Evolutionary conservation across 2,888 invertebrate genomes (phyloP).

Genomic region (Zygaena filipendulae): DNA sequence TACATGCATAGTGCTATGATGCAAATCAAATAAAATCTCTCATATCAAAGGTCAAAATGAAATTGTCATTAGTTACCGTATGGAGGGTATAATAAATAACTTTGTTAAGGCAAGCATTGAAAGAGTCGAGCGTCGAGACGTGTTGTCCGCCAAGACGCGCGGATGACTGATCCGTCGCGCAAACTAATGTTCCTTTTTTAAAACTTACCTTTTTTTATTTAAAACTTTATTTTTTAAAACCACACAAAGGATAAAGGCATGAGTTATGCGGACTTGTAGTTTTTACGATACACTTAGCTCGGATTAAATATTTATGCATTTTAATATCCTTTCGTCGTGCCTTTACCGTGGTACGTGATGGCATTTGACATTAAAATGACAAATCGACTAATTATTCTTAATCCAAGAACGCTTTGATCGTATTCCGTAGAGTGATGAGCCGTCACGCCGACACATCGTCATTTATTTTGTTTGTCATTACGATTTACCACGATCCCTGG

Average conservation of each 20-base stretch:
- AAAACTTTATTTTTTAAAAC: slow-evolving; percentile 47
- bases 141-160: slow-evolving; percentile 42
- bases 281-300: slow-evolving; percentile 56
- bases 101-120: slow-evolving; percentile 32
- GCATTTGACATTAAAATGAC: slow-evolving; percentile 69
- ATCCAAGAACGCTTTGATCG: slow-evolving; percentile 58
- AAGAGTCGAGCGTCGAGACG: slow-evolving; percentile 38
- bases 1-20: no score
- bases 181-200: slow-evolving; percentile 59
- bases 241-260: slow-evolving; percentile 57
- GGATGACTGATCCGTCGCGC: slow-evolving; percentile 63
- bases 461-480: slow-evolving; percentile 27
- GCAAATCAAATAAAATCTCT: no score
- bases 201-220: slow-evolving; percentile 46
- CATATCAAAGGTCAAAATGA: slow-evolving; percentile 34
- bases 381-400: slow-evolving; percentile 67
- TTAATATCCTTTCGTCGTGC: slow-evolving; percentile 39
- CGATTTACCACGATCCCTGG: no score
- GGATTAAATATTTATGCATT: slow-evolving; percentile 57
- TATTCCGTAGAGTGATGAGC: slow-evolving; percentile 34
- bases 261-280: slow-evolving; percentile 63
- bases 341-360: slow-evolving; percentile 48
- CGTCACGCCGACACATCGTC: slow-evolving; percentile 35
- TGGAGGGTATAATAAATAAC: slow-evolving; percentile 30
- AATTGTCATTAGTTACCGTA: slow-evolving; percentile 41